Conservation (phyloP, 64 coral and sea anemone species). For the Montipora foliosa region DNA sequence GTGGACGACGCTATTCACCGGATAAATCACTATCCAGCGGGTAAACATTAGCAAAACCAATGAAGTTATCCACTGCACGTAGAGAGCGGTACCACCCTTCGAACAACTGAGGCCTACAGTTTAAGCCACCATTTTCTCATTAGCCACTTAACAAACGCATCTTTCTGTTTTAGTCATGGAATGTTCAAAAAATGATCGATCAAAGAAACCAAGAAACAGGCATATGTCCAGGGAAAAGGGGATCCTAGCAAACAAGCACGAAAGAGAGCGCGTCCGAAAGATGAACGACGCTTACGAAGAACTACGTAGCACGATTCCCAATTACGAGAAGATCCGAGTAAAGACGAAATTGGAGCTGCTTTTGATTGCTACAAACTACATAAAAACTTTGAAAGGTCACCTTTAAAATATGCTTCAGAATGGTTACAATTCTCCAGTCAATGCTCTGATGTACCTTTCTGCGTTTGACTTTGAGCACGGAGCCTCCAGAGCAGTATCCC, state of each 20-base stretch:
- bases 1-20: too few species aligned
- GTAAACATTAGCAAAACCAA: too few species aligned
- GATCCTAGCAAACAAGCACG: conserved; percentile 49
- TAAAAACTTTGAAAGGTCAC: conserved; percentile 40
- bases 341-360: conserved; percentile 58
- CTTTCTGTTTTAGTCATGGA: conserved; percentile 18
- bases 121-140: not conserved
- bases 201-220: not conserved
- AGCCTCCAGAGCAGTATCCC: too few species aligned
- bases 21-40: too few species aligned
- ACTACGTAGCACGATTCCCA: conserved; percentile 37
- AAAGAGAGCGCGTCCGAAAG: conserved; percentile 63
- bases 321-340: conserved; percentile 30
- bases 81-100: too few species aligned
- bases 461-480: not conserved
- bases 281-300: conserved; percentile 72
- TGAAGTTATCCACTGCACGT: too few species aligned
- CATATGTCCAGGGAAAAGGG: conserved; percentile 44
- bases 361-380: conserved; percentile 62
- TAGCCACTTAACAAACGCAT: not conserved
- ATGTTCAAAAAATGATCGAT: not conserved
- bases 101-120: too few species aligned
- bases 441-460: not conserved
- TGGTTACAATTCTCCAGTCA: not conserved
- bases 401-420: not conserved